A percentile compares a stretch with the other conserved stretches of the same genome.
phyloP scores from a whole-genome alignment of 2,797 vertebrate species.

The Sebastes nivosus region DNA sequence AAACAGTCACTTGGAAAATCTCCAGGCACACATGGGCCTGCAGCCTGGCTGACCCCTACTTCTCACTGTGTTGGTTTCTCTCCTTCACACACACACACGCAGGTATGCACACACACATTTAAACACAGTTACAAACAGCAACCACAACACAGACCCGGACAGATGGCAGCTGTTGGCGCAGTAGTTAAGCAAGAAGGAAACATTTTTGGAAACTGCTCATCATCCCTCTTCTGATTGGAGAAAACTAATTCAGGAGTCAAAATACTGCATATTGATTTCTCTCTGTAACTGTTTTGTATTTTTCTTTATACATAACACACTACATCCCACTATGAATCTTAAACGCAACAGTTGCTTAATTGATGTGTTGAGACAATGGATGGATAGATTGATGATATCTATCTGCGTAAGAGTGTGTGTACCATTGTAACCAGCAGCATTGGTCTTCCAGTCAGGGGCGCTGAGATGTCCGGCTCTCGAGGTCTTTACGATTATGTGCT shows the following conservation, averaged over 20 bases:
- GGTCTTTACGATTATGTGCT: conserved; percentile 98
- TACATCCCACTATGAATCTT: background rate
- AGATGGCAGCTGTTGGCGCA: conserved; percentile 58
- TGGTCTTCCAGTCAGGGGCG: conserved; percentile 98
- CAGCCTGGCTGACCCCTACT: conserved; percentile 68
- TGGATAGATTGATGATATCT: background rate
- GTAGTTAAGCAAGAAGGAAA: conserved; percentile 35
- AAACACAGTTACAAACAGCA: conserved; percentile 55
- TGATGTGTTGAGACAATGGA: background rate
- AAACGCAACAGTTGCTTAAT: background rate
- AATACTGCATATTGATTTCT: conserved; percentile 14
- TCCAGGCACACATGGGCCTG: conserved; percentile 71
- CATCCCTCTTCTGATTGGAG: conserved; percentile 12
- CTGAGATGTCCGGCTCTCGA: conserved; percentile 96
- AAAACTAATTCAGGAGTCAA: conserved; percentile 4
- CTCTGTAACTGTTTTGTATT: background rate
- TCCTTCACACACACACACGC: conserved; percentile 12
- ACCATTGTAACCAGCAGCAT: conserved; percentile 98
- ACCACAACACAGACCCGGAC: conserved; percentile 52
- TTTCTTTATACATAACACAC: background rate
- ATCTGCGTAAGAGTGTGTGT: conserved; percentile 35
- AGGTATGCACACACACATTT: conserved; percentile 18
- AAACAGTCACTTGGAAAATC: conserved; percentile 72
- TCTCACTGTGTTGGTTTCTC: conserved; percentile 58
- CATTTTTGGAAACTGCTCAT: conserved; percentile 32